Conservation (phyloP, 2,888 invertebrate species). For the Tortrix viridana region DNA sequence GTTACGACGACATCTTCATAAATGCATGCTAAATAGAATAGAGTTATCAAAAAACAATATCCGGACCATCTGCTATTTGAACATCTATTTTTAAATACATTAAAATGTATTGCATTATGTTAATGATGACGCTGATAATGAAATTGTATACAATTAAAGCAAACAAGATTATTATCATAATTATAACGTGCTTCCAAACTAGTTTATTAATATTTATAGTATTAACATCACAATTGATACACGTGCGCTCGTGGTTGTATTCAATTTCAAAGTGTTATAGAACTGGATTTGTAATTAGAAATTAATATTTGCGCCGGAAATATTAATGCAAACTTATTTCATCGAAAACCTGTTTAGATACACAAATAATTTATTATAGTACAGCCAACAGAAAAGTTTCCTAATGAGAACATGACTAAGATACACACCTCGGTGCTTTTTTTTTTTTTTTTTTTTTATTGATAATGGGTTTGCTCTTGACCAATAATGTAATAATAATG, state of each 20-base stretch:
- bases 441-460: too few species aligned
- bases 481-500: too few species aligned
- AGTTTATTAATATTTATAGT: slow-evolving; percentile 47
- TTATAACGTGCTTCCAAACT: slow-evolving; percentile 42
- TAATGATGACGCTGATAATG: slow-evolving; percentile 50
- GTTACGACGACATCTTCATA: slow-evolving; percentile 20
- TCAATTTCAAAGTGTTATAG: not conserved
- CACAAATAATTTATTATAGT: too few species aligned
- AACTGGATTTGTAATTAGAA: too few species aligned
- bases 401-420: too few species aligned
- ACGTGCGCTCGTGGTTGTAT: slow-evolving; percentile 23
- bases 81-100: slow-evolving; percentile 42
- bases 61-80: slow-evolving; percentile 40
- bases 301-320: too few species aligned
- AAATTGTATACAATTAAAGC: slow-evolving; percentile 52
- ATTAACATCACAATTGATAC: slow-evolving; percentile 35
- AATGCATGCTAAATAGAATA: slow-evolving; percentile 17
- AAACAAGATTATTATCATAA: slow-evolving; percentile 50
- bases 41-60: slow-evolving; percentile 34
- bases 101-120: slow-evolving; percentile 51
- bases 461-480: too few species aligned
- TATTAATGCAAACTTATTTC: too few species aligned
- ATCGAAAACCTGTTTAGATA: too few species aligned
- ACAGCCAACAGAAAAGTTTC: too few species aligned
- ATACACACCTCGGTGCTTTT: too few species aligned